Evolutionary conservation across 92 coral and sea anemone genomes (phyloP), one percentile per base, ranked within the genome.

Genomic region (Epizoanthus ramosus): DNA sequence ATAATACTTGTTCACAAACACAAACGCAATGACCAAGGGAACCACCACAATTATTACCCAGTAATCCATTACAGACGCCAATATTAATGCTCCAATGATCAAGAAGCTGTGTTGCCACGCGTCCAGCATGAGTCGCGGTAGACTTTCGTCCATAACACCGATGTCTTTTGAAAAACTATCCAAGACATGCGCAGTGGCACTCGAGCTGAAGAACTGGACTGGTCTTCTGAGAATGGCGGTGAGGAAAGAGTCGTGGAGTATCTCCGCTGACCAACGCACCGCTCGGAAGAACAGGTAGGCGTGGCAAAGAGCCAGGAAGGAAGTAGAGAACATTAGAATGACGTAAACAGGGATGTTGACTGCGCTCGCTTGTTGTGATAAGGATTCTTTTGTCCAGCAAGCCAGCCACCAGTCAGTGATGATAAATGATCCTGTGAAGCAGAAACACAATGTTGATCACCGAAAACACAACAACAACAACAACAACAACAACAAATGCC

Each of bases 331-430:
- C 17, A 89, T 85, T 17, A 89, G 85, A 25, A 74, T 79, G 59
- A 85, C 92, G 52, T 89, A 89, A 23, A 85, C 73, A 39, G 87
- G 87, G 57, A 84, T 69, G 37, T 81, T 85, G 23, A 70, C 28
- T 16, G 74, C 80, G 8, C 21, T 66, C 35, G 79, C 79, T 56
- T 82, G 57, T 66, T 59, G 45, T 21, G 84, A 19, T 16, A 80
- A 33, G 35, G 86, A 71, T 6, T 80, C 68, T 10, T 63, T 71
- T 14, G 92, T 41, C 67, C 87, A 79, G 61, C 68, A 80, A 17
- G 87, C 63, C 33, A 89, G 79, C 92, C 92, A 89, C 89, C 84
- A 89, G 64, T 89, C 92, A 39, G 89, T 88, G 45, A 80, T 43
- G 37, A 89, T 75, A 16, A 89, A 81, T 31, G 41, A 84, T 17